phyloP scores from a whole-genome alignment of 2,113 vertebrate species.

The Paradoxurus hermaphroditus region DNA sequence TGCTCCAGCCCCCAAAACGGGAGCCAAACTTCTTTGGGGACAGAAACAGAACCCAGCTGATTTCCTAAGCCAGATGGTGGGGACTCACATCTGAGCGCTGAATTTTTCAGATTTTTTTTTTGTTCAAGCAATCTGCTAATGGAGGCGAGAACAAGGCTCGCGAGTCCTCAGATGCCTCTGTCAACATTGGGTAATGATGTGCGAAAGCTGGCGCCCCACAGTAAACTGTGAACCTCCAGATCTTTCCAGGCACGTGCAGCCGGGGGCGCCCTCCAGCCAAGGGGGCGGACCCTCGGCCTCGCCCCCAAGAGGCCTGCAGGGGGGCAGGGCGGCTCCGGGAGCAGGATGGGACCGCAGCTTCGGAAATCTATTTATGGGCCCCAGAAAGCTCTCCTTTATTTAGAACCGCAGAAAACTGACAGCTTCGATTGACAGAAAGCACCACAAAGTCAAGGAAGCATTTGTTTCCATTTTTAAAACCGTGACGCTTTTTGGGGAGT shows the following conservation, averaged over 20 bases:
- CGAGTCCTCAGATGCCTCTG: conserved; percentile 35
- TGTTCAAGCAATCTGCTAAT: conserved; percentile 54
- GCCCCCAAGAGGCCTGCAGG: not conserved
- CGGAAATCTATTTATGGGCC: not conserved
- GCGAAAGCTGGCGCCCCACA: not conserved
- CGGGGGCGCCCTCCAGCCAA: not conserved
- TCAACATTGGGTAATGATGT: conserved; percentile 45
- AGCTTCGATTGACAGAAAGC: not conserved
- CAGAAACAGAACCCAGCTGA: not conserved
- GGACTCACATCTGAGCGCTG: not conserved
- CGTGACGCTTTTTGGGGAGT: not conserved
- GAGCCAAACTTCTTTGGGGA: not conserved
- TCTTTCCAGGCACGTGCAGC: not conserved
- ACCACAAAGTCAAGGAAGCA: not conserved
- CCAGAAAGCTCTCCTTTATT: not conserved
- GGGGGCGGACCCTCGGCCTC: not conserved
- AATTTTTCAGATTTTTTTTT: conserved; percentile 17
- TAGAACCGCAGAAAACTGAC: not conserved
- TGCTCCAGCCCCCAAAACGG: not conserved
- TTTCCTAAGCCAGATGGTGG: not conserved
- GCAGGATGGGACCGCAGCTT: not conserved
- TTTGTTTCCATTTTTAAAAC: conserved; percentile 39
- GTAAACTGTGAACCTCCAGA: not conserved
- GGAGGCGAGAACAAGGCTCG: conserved; percentile 40
- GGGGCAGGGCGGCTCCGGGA: not conserved